A percentile compares a stretch with the other conserved stretches of the same genome.
Conservation (phyloP, 2,797 vertebrate species). For the Brachyalestes nurse region DNA sequence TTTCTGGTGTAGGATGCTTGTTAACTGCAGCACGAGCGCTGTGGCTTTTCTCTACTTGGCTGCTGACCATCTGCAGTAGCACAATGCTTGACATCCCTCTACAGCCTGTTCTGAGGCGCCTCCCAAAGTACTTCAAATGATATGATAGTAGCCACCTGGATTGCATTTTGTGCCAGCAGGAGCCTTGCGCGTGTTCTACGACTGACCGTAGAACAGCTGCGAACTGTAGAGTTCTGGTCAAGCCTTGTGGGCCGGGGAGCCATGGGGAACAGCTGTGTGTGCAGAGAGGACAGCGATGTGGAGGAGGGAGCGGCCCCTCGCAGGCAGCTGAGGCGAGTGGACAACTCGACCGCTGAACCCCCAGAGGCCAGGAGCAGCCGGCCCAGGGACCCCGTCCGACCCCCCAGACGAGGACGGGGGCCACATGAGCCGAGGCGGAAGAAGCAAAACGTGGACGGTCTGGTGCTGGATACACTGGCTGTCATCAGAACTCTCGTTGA, state of each 20-base stretch:
- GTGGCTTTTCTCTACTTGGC: constrained; percentile 59
- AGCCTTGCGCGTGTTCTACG: constrained; percentile 92
- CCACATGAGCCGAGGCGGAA: constrained; percentile 96
- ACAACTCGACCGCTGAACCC: constrained; percentile 75
- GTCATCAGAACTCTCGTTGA: constrained; percentile 98
- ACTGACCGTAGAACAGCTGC: constrained; percentile 81
- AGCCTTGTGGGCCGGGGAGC: constrained; percentile 71
- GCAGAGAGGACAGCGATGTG: constrained; percentile 93
- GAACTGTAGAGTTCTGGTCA: constrained; percentile 79
- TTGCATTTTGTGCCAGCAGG: constrained; percentile 96
- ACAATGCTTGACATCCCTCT: constrained; percentile 71
- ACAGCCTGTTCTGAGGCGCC: constrained; percentile 73
- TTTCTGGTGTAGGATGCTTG: constrained; percentile 63
- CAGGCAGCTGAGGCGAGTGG: constrained; percentile 79
- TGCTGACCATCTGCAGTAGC: constrained; percentile 59
- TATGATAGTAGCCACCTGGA: constrained; percentile 97
- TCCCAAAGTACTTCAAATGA: constrained; percentile 87
- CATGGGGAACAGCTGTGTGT: constrained; percentile 99
- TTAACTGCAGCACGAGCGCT: constrained; percentile 53
- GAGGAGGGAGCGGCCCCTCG: constrained; percentile 83
- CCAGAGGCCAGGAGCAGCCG: constrained; percentile 86
- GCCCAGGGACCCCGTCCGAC: constrained; percentile 91
- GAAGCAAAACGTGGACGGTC: constrained; percentile 96
- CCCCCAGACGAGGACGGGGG: constrained; percentile 91
- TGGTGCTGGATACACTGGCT: constrained; percentile 96